Percentiles rank a stretch among this genome's conserved stretches.
Conservation (phyloP, 2,797 vertebrate genomes). For the Chanos chanos region DNA sequence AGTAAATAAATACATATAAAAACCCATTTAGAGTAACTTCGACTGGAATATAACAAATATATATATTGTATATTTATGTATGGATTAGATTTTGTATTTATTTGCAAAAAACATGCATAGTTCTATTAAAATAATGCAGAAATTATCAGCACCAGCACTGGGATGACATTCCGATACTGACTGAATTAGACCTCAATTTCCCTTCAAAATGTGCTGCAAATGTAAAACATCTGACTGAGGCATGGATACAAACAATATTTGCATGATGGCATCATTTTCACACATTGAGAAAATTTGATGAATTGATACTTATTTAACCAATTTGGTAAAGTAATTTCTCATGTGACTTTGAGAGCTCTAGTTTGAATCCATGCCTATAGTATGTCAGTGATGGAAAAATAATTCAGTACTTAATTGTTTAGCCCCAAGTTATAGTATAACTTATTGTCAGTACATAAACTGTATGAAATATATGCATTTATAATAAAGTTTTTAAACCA, state of each 20-base stretch:
- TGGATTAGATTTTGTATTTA: slow-evolving; percentile 66
- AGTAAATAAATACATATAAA: slow-evolving; percentile 57
- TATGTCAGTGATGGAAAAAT: background rate
- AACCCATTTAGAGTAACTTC: slow-evolving; percentile 41
- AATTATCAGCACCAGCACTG: slow-evolving; percentile 46
- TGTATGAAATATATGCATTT: background rate
- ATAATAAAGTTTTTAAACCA: slow-evolving; percentile 29
- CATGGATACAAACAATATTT: too few relatives aligned
- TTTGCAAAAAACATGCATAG: slow-evolving; percentile 19
- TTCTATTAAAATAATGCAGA: slow-evolving; percentile 46
- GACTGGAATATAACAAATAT: slow-evolving; percentile 65
- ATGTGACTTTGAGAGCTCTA: too few relatives aligned
- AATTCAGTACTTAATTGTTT: background rate
- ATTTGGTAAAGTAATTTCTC: too few relatives aligned
- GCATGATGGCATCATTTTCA: too few relatives aligned
- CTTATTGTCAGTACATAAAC: background rate
- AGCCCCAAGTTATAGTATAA: slow-evolving; percentile 4
- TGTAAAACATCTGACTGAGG: too few relatives aligned
- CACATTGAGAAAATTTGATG: too few relatives aligned
- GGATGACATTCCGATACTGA: background rate
- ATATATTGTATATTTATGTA: slow-evolving; percentile 74
- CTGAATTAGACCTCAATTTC: background rate
- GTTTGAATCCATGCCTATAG: too few relatives aligned
- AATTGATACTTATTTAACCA: too few relatives aligned
- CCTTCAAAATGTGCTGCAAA: background rate